Evolutionary conservation across 2,797 vertebrate species (phyloP).

Genomic region (Gymnothorax javanicus): DNA sequence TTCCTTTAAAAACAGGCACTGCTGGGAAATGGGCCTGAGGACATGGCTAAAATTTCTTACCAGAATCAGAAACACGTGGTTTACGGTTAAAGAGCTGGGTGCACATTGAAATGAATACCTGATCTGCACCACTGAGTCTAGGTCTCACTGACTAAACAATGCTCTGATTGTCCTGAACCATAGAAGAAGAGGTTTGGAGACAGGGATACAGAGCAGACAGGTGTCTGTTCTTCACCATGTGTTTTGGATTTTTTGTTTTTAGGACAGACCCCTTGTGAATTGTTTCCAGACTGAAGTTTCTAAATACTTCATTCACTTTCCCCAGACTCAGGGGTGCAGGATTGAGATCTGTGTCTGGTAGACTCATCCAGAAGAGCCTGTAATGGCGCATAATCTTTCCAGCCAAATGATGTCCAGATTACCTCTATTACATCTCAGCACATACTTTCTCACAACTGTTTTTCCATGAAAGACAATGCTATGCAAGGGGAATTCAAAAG

Average conservation of each 20-base stretch:
- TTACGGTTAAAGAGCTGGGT: not conserved
- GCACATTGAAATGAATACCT: slow-evolving; percentile 21
- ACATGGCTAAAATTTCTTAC: slow-evolving; percentile 17
- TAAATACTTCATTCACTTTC: slow-evolving; percentile 35
- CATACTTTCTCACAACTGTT: not conserved
- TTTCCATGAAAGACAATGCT: not conserved
- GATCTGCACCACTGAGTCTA: slow-evolving; percentile 17
- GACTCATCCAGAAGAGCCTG: slow-evolving; percentile 32
- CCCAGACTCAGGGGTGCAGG: slow-evolving; percentile 42
- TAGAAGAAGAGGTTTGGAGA: slow-evolving; percentile 31
- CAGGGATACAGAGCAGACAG: slow-evolving; percentile 56
- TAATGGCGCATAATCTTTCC: slow-evolving; percentile 8
- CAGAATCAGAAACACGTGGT: slow-evolving; percentile 24
- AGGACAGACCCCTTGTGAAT: slow-evolving; percentile 67
- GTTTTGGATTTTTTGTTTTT: slow-evolving; percentile 76
- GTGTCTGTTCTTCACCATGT: slow-evolving; percentile 68
- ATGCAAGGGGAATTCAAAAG: not conserved
- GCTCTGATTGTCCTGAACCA: slow-evolving; percentile 40
- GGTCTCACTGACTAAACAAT: slow-evolving; percentile 23
- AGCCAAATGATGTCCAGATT: slow-evolving; percentile 41
- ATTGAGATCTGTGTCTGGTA: slow-evolving; percentile 39
- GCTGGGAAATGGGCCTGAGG: slow-evolving; percentile 16
- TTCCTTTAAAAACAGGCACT: slow-evolving; percentile 30
- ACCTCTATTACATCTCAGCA: slow-evolving; percentile 25
- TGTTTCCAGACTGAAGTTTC: slow-evolving; percentile 53